Percentiles rank a stretch among this genome's conserved stretches.
Evolutionary conservation across 2,113 vertebrate species (phyloP).

Genomic region (Elephantulus edwardii): DNA sequence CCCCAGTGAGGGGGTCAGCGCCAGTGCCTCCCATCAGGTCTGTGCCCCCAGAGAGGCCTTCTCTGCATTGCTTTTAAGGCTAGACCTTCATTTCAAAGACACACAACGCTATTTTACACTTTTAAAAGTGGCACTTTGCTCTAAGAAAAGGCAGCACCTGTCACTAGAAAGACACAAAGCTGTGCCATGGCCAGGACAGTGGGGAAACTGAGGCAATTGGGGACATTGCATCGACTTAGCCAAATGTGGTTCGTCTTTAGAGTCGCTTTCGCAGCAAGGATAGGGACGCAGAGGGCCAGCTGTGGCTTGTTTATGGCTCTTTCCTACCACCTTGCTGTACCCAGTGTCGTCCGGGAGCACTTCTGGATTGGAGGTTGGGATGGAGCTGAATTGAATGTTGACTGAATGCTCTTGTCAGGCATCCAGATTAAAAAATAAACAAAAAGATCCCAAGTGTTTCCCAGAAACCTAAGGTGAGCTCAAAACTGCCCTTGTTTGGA

Average conservation of each 20-base stretch:
- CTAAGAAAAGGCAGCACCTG: not conserved
- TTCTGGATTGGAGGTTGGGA: accelerated
- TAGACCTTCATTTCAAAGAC: not conserved
- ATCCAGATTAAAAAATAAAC: too few species aligned
- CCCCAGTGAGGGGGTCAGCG: not conserved
- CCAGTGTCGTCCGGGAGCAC: accelerated
- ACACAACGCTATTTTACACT: accelerated
- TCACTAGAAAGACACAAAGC: not conserved
- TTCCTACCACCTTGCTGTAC: not conserved
- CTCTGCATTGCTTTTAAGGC: not conserved
- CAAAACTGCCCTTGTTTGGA: constrained; percentile 15
- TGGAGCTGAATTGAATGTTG: not conserved
- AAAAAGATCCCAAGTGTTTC: not conserved
- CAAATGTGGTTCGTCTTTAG: not conserved
- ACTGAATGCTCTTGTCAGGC: accelerated
- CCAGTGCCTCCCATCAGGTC: not conserved
- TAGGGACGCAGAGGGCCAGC: not conserved
- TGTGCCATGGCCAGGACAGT: not conserved
- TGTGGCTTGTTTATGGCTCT: accelerated
- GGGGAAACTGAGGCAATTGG: constrained; percentile 42
- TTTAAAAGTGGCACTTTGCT: not conserved
- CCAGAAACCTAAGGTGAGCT: not conserved
- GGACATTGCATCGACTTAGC: accelerated
- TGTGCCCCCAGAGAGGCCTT: not conserved
- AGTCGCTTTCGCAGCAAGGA: not conserved